phyloP scores from a whole-genome alignment of 2,797 vertebrate genomes.

The Sebastiscus tertius region DNA sequence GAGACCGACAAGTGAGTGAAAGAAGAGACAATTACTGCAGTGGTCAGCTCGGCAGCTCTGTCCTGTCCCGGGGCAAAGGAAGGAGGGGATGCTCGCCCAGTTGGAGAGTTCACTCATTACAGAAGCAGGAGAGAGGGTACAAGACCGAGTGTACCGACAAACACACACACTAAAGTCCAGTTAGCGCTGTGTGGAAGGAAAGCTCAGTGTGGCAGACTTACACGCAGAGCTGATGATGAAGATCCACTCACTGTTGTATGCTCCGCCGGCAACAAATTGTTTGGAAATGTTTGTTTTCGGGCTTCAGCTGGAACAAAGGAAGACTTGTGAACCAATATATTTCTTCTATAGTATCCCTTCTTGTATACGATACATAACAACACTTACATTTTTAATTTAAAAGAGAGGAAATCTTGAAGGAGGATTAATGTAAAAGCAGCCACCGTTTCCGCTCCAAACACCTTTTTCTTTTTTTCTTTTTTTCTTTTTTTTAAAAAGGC shows the following conservation, averaged over 20 bases:
- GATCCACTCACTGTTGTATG: constrained; percentile 9
- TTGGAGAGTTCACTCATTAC: constrained; percentile 55
- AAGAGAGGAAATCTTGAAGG: background rate
- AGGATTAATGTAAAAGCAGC: background rate
- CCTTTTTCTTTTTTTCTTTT: background rate
- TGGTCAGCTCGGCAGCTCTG: constrained; percentile 65
- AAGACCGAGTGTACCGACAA: constrained; percentile 1
- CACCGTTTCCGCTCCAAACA: background rate
- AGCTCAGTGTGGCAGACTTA: constrained; percentile 33
- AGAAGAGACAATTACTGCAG: constrained; percentile 64
- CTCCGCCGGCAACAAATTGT: constrained; percentile 18
- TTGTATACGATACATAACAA: background rate
- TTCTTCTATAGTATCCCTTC: background rate
- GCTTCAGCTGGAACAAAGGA: constrained; percentile 8
- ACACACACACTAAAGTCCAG: constrained; percentile 26
- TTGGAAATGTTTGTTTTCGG: constrained; percentile 36
- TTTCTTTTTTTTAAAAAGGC: constrained; percentile 14
- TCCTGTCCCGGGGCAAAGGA: constrained; percentile 63
- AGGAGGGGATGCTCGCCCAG: constrained; percentile 33
- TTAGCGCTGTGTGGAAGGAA: constrained; percentile 26
- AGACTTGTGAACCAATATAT: background rate
- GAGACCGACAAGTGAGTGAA: constrained; percentile 51
- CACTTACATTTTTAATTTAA: background rate
- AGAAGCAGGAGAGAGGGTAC: constrained; percentile 25
- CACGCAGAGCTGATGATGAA: constrained; percentile 38